phyloP scores from a whole-genome alignment of 2,797 vertebrate genomes.

The Clarias laeviceps region DNA sequence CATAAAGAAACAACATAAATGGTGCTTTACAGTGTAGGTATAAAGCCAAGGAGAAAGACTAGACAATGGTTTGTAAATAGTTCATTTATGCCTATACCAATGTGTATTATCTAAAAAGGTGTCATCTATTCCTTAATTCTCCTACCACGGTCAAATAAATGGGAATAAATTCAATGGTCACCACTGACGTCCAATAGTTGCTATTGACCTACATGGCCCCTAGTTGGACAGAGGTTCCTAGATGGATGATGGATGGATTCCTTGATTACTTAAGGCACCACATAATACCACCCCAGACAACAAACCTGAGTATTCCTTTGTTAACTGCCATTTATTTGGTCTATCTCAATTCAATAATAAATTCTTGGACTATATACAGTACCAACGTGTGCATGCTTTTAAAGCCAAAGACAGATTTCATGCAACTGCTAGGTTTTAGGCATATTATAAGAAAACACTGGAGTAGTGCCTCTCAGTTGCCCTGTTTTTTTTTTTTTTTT shows the following conservation, averaged over 20 bases:
- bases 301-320: neutral
- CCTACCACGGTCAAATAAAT: too few species aligned
- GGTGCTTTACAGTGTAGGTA: neutral
- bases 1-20: neutral
- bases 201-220: too few species aligned
- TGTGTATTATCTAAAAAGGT: neutral
- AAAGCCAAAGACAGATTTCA: neutral
- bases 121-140: neutral
- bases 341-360: neutral
- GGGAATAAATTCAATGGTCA: too few species aligned
- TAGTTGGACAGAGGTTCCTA: too few species aligned
- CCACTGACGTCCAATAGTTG: too few species aligned
- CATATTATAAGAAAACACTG: neutral
- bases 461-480: neutral
- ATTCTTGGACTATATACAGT: neutral
- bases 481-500: neutral
- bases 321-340: neutral
- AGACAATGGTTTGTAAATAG: neutral
- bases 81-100: conserved; percentile 1
- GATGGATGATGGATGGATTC: too few species aligned
- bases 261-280: neutral
- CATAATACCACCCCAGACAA: neutral
- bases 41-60: neutral
- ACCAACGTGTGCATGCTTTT: neutral
- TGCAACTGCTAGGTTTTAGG: neutral